A percentile compares a stretch with the other conserved stretches of the same genome.
phyloP scores from a whole-genome alignment of 2,888 invertebrate genomes.

The Chymomyza fuscimana region DNA sequence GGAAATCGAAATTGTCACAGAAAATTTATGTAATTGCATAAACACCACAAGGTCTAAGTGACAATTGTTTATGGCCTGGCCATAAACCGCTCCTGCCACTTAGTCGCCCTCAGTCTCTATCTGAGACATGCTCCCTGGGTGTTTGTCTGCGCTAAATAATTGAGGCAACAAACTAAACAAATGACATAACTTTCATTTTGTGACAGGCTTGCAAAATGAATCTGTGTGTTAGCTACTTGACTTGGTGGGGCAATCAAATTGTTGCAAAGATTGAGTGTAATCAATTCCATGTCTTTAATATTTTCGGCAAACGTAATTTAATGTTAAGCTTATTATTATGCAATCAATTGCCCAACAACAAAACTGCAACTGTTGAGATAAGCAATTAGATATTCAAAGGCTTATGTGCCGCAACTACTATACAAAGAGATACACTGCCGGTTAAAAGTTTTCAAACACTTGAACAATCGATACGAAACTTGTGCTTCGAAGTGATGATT shows the following conservation, averaged over 20 bases:
- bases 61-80: constrained; percentile 9
- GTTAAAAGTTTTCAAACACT: no score
- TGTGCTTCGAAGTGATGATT: no score
- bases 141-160: constrained; percentile 52
- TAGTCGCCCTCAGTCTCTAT: background rate
- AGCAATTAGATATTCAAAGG: constrained; percentile 32
- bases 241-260: constrained; percentile 14
- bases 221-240: constrained; percentile 33
- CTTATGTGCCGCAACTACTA: background rate
- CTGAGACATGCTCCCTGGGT: background rate
- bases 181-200: constrained; percentile 66
- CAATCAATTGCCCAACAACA: constrained; percentile 33
- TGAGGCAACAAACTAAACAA: constrained; percentile 68
- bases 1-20: constrained; percentile 69
- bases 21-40: constrained; percentile 68
- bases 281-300: background rate
- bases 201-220: constrained; percentile 51
- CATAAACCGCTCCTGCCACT: constrained; percentile 11
- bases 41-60: constrained; percentile 52
- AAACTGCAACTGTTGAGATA: constrained; percentile 30
- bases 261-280: constrained; percentile 8
- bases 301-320: background rate
- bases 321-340: constrained; percentile 24
- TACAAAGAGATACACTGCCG: background rate
- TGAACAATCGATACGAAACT: no score